These are phyloP conservation scores for Petrolisthes manimaculis DNA, from an alignment of 2,888 invertebrate genomes.

Conservation along the genomic window DNA sequence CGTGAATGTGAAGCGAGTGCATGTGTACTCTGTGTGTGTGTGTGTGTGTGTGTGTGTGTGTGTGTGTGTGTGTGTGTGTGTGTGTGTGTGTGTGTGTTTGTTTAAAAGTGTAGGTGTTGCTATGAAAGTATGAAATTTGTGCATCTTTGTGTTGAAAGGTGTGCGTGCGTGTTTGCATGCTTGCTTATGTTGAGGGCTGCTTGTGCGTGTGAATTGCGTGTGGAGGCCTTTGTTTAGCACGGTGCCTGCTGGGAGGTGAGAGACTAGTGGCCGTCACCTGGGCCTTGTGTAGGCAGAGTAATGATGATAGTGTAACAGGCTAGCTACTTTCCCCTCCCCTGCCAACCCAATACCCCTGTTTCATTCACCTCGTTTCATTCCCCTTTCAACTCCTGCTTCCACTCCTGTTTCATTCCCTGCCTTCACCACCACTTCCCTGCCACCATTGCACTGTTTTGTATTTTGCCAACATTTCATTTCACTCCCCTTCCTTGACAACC, in stretches of 20 bases:
- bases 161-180: background rate
- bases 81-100: too few species aligned
- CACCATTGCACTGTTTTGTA: background rate
- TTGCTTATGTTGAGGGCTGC: background rate
- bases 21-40: too few species aligned
- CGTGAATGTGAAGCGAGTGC: too few species aligned
- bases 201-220: background rate
- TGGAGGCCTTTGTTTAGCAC: background rate
- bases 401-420: background rate
- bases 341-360: too few species aligned
- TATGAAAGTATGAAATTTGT: too few species aligned
- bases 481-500: background rate
- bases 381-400: background rate
- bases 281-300: background rate
- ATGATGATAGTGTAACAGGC: too few species aligned
- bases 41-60: too few species aligned
- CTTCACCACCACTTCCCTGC: background rate
- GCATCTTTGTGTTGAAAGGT: background rate
- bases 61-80: too few species aligned
- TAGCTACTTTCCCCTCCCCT: too few species aligned
- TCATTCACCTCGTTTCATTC: too few species aligned
- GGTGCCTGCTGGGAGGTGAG: background rate
- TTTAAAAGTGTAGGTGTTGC: too few species aligned
- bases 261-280: background rate
- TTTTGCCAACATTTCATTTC: background rate